Conservation (phyloP, 2,113 vertebrate genomes). For the Calidris pygmaea region DNA sequence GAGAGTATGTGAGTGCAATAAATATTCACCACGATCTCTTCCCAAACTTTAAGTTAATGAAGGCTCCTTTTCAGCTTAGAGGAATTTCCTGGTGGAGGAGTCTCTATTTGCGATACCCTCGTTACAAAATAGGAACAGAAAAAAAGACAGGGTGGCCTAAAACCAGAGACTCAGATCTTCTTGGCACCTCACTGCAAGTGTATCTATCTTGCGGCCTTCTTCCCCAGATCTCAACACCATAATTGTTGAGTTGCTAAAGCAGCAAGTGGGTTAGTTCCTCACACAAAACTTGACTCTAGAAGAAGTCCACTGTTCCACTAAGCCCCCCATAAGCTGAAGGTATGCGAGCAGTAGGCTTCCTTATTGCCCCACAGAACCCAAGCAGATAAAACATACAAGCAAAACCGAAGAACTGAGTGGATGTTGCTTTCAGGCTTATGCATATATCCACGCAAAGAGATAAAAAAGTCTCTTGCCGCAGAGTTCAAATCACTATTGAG, state of each 20-base stretch:
- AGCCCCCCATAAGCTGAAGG: not conserved
- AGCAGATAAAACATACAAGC: not conserved
- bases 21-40: not conserved
- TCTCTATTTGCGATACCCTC: rapidly evolving
- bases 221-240: not conserved
- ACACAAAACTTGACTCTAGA: not conserved
- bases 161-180: not conserved
- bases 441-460: rapidly evolving
- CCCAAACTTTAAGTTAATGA: not conserved
- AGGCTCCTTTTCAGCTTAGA: not conserved
- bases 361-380: not conserved
- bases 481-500: not conserved
- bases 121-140: not conserved
- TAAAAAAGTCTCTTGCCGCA: not conserved
- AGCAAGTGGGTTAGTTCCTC: not conserved
- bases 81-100: not conserved
- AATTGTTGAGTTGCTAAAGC: not conserved
- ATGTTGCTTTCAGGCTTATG: rapidly evolving
- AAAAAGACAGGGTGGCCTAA: not conserved
- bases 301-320: not conserved
- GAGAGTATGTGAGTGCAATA: not conserved
- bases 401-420: not conserved
- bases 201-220: not conserved
- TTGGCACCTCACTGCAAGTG: not conserved
- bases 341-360: not conserved